A percentile compares a stretch with the other conserved stretches of the same genome.
These are phyloP conservation scores for Coregonus ussuriensis DNA, from an alignment of 2,797 vertebrate species.

Conservation along the genomic window DNA sequence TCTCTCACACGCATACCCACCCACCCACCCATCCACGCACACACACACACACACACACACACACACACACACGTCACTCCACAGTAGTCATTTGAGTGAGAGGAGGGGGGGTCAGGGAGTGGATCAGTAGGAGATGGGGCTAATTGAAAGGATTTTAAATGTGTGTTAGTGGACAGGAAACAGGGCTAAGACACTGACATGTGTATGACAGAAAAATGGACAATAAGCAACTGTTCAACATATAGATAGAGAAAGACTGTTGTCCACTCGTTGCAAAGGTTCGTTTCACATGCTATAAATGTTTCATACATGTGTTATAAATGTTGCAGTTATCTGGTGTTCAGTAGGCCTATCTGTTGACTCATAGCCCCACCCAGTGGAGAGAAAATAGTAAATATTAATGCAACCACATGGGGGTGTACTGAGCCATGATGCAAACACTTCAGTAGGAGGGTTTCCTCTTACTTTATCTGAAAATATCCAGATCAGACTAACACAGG, in stretches of 20 bases:
- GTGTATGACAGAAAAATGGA: background rate
- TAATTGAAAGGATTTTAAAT: conserved; percentile 6
- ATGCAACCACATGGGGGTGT: background rate
- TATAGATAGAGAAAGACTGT: background rate
- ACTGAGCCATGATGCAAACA: background rate
- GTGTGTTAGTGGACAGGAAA: background rate
- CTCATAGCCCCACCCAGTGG: background rate
- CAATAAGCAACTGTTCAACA: background rate
- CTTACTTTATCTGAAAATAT: background rate
- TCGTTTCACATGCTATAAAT: too few relatives aligned
- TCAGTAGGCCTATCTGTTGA: background rate
- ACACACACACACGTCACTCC: background rate
- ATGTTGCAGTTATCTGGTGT: background rate
- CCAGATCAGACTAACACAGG: too few relatives aligned
- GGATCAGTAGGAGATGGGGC: background rate
- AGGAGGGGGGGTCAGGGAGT: background rate
- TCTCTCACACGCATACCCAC: too few relatives aligned
- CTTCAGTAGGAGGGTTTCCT: too few relatives aligned
- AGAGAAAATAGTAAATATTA: background rate
- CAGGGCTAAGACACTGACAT: background rate
- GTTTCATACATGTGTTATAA: too few relatives aligned
- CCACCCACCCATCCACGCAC: background rate
- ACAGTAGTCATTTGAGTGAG: background rate
- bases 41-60: background rate
- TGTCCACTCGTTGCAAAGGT: too few relatives aligned